Conservation (phyloP, 2,797 vertebrate genomes). For the Gymnothorax reevesii region DNA sequence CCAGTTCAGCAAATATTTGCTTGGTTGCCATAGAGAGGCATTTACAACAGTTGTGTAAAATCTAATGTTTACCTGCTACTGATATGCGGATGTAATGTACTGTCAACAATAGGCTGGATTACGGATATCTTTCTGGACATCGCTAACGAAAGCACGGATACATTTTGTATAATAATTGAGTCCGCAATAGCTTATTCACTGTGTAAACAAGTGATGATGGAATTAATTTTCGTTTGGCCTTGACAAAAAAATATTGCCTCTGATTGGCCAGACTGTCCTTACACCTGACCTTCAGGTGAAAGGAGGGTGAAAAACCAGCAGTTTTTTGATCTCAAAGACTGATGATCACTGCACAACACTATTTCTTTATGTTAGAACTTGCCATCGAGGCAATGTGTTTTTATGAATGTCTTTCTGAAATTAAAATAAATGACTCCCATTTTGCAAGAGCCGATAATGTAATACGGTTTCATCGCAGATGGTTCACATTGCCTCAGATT, state of each 20-base stretch:
- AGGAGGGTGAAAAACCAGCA: no score
- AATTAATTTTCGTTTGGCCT: no score
- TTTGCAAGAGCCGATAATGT: not conserved
- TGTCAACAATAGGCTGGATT: not conserved
- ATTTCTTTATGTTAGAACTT: not conserved
- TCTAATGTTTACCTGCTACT: not conserved
- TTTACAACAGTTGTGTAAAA: not conserved
- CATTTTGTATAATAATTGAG: not conserved
- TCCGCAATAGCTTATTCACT: not conserved
- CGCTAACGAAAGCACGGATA: not conserved
- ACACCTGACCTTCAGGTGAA: no score
- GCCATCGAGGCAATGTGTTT: not conserved
- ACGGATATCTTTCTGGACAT: not conserved
- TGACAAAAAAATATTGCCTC: no score
- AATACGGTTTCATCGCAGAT: not conserved
- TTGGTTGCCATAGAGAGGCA: not conserved
- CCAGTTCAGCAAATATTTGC: conserved; percentile 20
- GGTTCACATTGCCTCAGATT: not conserved
- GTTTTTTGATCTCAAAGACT: no score
- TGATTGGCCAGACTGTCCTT: no score
- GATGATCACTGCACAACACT: not conserved
- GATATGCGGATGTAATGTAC: not conserved
- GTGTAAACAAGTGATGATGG: not conserved
- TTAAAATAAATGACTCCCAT: not conserved
- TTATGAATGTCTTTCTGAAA: not conserved